Percentiles rank a stretch among this genome's conserved stretches.
These are phyloP conservation scores for Peromyscus maniculatus DNA, from an alignment of 2,113 vertebrate species.

Conservation along the genomic window DNA sequence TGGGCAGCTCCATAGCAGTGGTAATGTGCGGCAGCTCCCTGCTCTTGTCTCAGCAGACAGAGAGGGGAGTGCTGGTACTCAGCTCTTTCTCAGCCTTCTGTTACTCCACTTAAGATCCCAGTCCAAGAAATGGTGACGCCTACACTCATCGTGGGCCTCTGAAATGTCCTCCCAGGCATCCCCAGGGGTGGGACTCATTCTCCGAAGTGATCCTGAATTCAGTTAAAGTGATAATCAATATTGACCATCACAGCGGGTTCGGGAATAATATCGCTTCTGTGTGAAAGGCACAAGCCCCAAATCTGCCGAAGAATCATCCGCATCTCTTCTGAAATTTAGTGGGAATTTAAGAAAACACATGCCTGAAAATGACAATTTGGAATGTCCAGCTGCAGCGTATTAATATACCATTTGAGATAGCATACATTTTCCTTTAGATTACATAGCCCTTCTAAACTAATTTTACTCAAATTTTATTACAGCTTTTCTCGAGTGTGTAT, in stretches of 20 bases:
- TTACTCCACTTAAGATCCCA: neutral
- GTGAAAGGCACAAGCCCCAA: neutral
- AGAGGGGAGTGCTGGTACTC: neutral
- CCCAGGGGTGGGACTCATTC: neutral
- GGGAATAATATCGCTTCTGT: neutral
- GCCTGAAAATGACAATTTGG: neutral
- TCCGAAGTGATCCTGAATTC: neutral
- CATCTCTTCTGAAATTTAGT: neutral
- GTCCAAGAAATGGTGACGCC: neutral
- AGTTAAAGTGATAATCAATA: neutral
- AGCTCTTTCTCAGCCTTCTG: neutral
- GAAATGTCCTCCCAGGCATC: neutral
- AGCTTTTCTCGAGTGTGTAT: neutral
- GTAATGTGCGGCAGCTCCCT: neutral
- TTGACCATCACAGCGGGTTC: neutral
- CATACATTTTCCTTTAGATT: slow-evolving; percentile 35
- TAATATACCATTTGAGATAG: neutral
- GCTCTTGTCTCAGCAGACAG: neutral
- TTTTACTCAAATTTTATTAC: neutral
- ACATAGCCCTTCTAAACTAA: slow-evolving; percentile 9
- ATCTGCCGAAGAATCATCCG: neutral
- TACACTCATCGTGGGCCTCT: neutral
- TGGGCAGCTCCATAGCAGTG: neutral
- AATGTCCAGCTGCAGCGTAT: neutral
- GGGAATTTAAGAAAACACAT: neutral